Percentiles rank a stretch among this genome's conserved stretches.
Evolutionary conservation across 1,140 invertebrate genomes (phyloP).

Genomic region (Trypoxylus dichotomus): DNA sequence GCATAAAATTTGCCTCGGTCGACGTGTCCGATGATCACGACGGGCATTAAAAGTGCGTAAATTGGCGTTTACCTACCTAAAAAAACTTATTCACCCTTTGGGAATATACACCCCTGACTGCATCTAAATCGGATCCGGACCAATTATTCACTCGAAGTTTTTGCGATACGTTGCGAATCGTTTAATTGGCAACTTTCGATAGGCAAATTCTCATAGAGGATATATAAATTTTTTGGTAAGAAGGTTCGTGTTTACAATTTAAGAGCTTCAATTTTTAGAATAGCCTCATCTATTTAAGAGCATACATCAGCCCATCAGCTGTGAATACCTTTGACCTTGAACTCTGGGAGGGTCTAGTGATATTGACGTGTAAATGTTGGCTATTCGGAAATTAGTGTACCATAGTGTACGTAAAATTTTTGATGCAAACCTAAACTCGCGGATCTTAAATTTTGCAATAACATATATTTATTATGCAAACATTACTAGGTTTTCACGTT

Average conservation of each 20-base stretch:
- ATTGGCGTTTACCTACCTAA: background rate
- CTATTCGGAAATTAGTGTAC: too few relatives aligned
- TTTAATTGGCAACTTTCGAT: background rate
- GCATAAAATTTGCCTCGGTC: too few relatives aligned
- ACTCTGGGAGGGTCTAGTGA: background rate
- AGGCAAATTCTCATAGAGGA: background rate
- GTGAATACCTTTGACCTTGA: conserved; percentile 23
- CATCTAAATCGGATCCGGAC: background rate
- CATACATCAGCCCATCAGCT: conserved; percentile 1
- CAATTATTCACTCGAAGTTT: conserved; percentile 5
- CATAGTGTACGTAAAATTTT: too few relatives aligned
- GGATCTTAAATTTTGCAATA: too few relatives aligned
- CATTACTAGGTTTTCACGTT: too few relatives aligned
- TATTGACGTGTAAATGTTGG: background rate
- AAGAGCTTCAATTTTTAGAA: background rate
- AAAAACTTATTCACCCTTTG: conserved; percentile 17
- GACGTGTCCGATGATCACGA: background rate
- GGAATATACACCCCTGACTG: conserved; percentile 20
- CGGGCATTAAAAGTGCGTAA: background rate
- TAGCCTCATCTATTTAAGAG: conserved; percentile 5
- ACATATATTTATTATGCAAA: too few relatives aligned
- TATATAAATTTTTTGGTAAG: background rate
- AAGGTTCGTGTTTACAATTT: background rate
- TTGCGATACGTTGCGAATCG: background rate
- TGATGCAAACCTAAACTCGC: too few relatives aligned